Evolutionary conservation across 2,113 vertebrate species (phyloP), one percentile per base, ranked within the genome.

Genomic region (Mesitornis unicolor): DNA sequence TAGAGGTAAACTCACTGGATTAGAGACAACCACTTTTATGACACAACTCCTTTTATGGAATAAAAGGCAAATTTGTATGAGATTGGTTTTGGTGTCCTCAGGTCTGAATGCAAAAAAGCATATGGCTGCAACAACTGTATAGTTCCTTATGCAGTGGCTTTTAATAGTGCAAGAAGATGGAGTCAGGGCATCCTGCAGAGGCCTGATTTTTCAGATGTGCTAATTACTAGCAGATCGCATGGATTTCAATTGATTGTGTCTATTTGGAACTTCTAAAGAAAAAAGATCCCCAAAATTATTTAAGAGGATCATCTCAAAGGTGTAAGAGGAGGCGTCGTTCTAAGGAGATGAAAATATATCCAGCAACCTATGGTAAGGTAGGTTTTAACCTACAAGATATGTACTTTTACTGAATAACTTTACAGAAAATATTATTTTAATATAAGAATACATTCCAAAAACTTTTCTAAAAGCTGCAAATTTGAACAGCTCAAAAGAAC

Each of bases 41-140:
- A 40, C 7, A 25, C 0, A 0, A 38, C 10, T 57, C 7, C 6
- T 85, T 67, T 50, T 25, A 28, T 6, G 35, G 22, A 35, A 33
- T 16, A 33, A 75, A 78, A 82, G 22, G 22, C 16, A 38, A 18
- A 47, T 56, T 68, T 71, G 3, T 26, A 16, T 56, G 42, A 74
- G 25, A 24, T 57, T 57, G 29, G 26, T 25, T 75, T 63, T 87
- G 26, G 19, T 61, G 33, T 74, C 11, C 47, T 87, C 35, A 43
- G 29, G 35, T 63, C 24, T 13, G n/a, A 75, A 24, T 10, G 31
- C 10, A 57, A 35, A 70, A 47, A 51, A 84, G 29, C 42, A 42
- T 45, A 57, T 29, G 54, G 69, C 36, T 64, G 38, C 63, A 59
- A 4, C 2, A 16, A 20, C 48, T 85, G 22, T 6, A 2, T 6